These are phyloP conservation scores for Emys orbicularis DNA, from an alignment of 2,797 vertebrate genomes.

Conservation along the genomic window DNA sequence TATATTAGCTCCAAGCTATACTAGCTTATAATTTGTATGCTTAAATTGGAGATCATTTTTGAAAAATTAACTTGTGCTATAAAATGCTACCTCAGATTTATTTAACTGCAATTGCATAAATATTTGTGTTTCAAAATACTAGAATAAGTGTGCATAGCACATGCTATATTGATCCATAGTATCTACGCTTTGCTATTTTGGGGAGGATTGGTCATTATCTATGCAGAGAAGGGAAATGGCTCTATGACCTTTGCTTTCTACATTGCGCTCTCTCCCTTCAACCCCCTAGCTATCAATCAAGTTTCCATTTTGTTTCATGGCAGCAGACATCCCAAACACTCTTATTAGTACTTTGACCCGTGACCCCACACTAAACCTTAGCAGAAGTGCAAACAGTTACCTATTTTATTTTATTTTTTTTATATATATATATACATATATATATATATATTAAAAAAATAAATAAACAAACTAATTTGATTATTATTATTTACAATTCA, in stretches of 20 bases:
- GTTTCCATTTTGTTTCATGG: conserved; percentile 99
- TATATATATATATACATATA: too few species aligned
- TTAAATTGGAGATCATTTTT: neutral
- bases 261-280: conserved; percentile 84
- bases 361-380: conserved; percentile 89
- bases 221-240: conserved; percentile 88
- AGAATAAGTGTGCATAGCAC: conserved; percentile 85
- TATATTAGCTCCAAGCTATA: neutral
- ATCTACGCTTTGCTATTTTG: conserved; percentile 83
- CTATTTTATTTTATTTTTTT: conserved; percentile 68
- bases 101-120: conserved; percentile 88
- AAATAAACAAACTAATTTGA: conserved; percentile 82
- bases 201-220: conserved; percentile 83
- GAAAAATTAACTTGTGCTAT: neutral
- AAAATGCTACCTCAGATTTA: conserved; percentile 36
- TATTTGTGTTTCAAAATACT: conserved; percentile 88
- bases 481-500: conserved; percentile 65
- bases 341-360: conserved; percentile 97
- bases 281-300: conserved; percentile 96
- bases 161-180: conserved; percentile 92
- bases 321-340: conserved; percentile 98
- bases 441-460: conserved; percentile 76
- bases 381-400: conserved; percentile 84
- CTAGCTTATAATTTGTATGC: conserved; percentile 20
- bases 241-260: conserved; percentile 91